phyloP scores from a whole-genome alignment of 2,113 vertebrate genomes.

The Calypte anna region DNA sequence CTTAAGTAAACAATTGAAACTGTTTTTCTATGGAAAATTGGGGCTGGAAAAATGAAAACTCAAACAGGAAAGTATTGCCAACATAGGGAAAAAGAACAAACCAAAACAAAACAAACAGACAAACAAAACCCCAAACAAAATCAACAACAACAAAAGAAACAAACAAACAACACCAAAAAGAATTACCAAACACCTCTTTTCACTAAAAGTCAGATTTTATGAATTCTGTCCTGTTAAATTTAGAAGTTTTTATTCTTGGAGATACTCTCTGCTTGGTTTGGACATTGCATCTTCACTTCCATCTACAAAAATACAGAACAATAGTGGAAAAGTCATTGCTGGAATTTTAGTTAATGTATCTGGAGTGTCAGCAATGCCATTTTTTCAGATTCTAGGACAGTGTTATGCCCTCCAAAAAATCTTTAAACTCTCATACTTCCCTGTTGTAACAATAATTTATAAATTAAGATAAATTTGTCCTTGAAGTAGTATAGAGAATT shows the following conservation, averaged over 20 bases:
- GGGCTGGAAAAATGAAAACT: neutral
- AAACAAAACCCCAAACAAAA: no score
- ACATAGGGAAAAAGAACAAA: neutral
- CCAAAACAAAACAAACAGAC: no score
- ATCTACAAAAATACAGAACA: neutral
- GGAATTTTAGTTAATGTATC: neutral
- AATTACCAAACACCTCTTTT: neutral
- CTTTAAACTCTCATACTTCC: neutral
- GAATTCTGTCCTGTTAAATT: neutral
- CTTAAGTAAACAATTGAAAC: neutral
- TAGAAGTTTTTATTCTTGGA: neutral
- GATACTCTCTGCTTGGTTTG: neutral
- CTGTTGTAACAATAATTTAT: neutral
- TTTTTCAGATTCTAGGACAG: neutral
- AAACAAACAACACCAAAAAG: no score
- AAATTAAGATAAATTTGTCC: neutral
- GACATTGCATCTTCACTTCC: accelerated
- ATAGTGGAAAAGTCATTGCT: neutral
- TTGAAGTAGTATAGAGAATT: neutral
- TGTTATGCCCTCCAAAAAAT: neutral
- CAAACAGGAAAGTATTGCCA: neutral
- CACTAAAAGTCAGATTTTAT: neutral
- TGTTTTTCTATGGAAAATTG: neutral
- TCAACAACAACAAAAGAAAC: neutral
- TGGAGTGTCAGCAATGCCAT: neutral